Evolutionary conservation across 2,113 vertebrate genomes (phyloP).

Genomic region (Stigmatopora nigra): DNA sequence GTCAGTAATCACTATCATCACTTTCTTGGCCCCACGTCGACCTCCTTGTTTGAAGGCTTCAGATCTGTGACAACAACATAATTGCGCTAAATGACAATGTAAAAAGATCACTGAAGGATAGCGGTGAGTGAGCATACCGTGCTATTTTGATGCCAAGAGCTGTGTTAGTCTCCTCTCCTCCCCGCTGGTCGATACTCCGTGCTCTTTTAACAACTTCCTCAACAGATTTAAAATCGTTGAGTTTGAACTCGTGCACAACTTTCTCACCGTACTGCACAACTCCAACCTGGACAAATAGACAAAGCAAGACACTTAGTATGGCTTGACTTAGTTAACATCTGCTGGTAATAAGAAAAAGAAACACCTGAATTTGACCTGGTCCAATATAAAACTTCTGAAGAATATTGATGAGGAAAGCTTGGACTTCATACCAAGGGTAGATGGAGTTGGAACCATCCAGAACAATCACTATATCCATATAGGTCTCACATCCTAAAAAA

Average conservation of each 20-base stretch:
- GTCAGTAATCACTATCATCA: conserved; percentile 98
- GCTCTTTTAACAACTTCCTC: conserved; percentile 89
- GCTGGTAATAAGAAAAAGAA: background rate
- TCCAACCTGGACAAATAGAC: conserved; percentile 75
- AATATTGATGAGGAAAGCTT: conserved; percentile 94
- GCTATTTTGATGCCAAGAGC: conserved; percentile 93
- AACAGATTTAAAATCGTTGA: conserved; percentile 89
- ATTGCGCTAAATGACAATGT: background rate
- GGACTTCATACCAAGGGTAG: conserved; percentile 96
- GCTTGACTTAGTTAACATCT: background rate
- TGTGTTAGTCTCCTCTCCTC: conserved; percentile 91
- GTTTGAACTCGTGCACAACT: conserved; percentile 88
- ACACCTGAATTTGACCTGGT: conserved; percentile 93
- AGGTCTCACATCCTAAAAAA: conserved; percentile 89
- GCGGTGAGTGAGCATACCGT: conserved; percentile 65
- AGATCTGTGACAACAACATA: conserved; percentile 45
- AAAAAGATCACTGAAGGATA: background rate
- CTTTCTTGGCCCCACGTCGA: conserved; percentile 89
- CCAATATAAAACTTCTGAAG: conserved; percentile 95
- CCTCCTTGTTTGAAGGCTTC: conserved; percentile 91
- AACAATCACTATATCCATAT: conserved; percentile 97
- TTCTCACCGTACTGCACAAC: conserved; percentile 93
- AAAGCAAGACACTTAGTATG: background rate
- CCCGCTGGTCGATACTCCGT: conserved; percentile 85
- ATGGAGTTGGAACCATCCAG: conserved; percentile 98